Base-by-base conservation (phyloP, 1,140 invertebrate genomes). In the Anadara kagoshimensis region DNA sequence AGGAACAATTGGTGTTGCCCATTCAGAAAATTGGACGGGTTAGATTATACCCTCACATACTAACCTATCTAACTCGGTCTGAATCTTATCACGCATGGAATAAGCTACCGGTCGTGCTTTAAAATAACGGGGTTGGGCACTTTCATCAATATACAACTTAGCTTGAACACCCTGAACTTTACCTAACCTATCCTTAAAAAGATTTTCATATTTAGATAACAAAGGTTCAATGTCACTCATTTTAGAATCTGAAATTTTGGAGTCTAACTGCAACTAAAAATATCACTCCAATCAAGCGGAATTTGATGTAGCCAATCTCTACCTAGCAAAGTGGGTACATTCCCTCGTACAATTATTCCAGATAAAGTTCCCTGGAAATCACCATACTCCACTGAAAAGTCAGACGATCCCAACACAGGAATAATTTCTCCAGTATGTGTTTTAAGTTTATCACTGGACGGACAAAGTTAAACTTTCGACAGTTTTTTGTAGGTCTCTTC, bases 1-100 rank as follows among this genome's bases (percentile, higher is more conserved):
- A 0, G 82, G 80, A 16, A 90, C 87, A 26, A 85, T 80, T 5
- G 87, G 88, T 49, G 85, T 83, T 10, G 82, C 87, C 88, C 88
- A 90, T 22, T 84, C 73, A 24, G 44, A 61, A 22, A 67, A 59
- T 10, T 63, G 10, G 0, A 82, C 76, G 43, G 69, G 78, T 54
- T 51, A 51, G 0, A 84, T 56, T 8, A 85, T 64, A 16, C 79
- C 83, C n/a, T 56, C 5, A 11, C 63, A 26, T 51, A 69, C 69
- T 10, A 64, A 36, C 10, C 69, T 20, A 26, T 71, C 61, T 26
- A 71, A 24, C 26, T 64, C 69, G 10, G 44, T 49, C 51, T 71
- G 53, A 12, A 64, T 62, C n/a, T 65, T 71, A 11, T 71, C 69
- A 22, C 57, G 44, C n/a, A 71, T 29, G 26, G 69, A 20, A 58